phyloP scores from a whole-genome alignment of 2,113 vertebrate genomes.

The Australoheros scitulus region DNA sequence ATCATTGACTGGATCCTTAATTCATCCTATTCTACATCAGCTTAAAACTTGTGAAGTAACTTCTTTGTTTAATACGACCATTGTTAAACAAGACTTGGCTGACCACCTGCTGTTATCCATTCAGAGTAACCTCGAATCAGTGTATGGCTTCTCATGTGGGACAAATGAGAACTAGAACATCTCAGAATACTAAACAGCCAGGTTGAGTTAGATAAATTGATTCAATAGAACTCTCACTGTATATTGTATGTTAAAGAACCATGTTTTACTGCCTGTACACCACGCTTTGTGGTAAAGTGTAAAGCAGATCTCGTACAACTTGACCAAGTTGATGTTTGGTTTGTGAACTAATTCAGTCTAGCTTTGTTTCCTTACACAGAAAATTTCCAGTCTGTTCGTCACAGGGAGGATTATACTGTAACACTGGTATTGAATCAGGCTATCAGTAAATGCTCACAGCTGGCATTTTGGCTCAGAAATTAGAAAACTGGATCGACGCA shows the following conservation, averaged over 20 bases:
- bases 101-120: neutral
- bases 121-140: neutral
- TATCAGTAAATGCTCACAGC: neutral
- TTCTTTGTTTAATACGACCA: neutral
- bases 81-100: neutral
- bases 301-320: neutral
- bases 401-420: neutral
- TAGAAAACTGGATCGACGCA: too few species aligned
- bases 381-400: too few species aligned
- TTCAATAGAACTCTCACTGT: neutral
- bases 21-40: neutral
- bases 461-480: neutral
- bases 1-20: neutral
- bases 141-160: neutral
- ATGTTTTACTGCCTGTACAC: neutral
- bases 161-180: neutral
- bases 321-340: too few species aligned
- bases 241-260: neutral
- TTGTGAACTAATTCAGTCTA: neutral
- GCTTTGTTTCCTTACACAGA: too few species aligned
- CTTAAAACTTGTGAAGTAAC: neutral
- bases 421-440: neutral
- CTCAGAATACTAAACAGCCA: neutral
- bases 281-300: neutral
- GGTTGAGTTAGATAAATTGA: rapidly evolving